A percentile compares a stretch with the other conserved stretches of the same genome.
phyloP scores from a whole-genome alignment of 2,797 vertebrate genomes.

The Trachops cirrhosus region DNA sequence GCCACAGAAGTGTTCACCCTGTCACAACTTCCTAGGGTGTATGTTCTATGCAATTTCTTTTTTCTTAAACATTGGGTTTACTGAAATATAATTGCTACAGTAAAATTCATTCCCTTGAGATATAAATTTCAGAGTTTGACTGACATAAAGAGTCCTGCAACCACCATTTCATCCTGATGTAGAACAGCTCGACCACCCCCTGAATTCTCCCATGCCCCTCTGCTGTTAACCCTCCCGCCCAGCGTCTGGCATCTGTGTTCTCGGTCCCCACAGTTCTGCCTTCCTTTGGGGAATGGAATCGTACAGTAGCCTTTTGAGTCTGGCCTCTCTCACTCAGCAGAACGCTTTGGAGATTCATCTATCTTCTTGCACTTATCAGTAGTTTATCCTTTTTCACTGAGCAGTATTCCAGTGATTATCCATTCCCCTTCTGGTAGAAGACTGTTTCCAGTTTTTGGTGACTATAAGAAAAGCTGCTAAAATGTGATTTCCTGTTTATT shows the following conservation, averaged over 20 bases:
- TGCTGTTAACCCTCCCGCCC: too few species aligned
- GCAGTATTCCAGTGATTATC: background rate
- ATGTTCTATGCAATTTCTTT: background rate
- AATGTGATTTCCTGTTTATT: background rate
- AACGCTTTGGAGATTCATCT: background rate
- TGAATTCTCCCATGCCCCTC: rapidly evolving
- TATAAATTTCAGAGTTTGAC: background rate
- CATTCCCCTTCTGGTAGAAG: background rate
- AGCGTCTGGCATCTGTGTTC: background rate
- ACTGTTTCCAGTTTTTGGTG: background rate
- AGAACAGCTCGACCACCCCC: background rate
- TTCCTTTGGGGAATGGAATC: background rate
- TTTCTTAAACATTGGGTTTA: background rate
- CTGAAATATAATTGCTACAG: background rate
- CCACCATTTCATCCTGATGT: background rate
- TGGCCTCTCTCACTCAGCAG: background rate
- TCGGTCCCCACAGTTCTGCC: background rate
- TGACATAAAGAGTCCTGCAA: background rate
- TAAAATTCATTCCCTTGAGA: background rate
- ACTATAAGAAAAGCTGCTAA: background rate
- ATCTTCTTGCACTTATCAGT: background rate
- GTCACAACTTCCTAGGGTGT: background rate
- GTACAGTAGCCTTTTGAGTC: background rate
- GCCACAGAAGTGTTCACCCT: background rate
- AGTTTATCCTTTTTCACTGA: background rate